Evolutionary conservation across 2,888 invertebrate species (phyloP), one percentile per base, ranked within the genome.

Genomic region (Adineta ricciae): DNA sequence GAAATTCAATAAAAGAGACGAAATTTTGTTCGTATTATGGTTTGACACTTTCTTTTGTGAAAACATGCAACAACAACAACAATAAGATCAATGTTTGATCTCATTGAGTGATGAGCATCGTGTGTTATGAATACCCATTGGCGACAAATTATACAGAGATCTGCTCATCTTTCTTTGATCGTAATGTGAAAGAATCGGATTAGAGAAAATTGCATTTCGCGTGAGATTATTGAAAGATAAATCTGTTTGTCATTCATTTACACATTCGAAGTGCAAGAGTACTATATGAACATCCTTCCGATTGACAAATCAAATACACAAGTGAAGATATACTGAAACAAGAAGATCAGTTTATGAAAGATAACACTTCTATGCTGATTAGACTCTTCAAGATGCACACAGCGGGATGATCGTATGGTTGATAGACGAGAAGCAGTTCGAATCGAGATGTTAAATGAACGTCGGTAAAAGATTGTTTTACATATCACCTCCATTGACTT

Each of bases 331-430:
- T 2, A n/a, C n/a, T 11, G 27, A 27, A 32, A 32, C 19, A 64
- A 64, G 64, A 64, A 36, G 64, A 36, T 36, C 27, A 27, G 27
- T 64, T 64, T 14, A 32, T 64, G 64, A 32, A 64, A 64, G 64
- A 64, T 64, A 64, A 64, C 64, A 64, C 64, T 64, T 32, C 1
- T 16, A 19, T 64, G 64, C 32, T 64, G 64, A 64, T 64, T 64
- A 64, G 64, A 64, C 32, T 64, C 64, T 64, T 64, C 64, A 64
- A 64, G 64, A 64, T 64, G 32, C 19, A 64, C 64, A 64, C 64
- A 64, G 64, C 64, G 32, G 32, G 64, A 64, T 19, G 64, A 64
- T 64, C 32, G 64, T 19, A 64, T 64, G 64, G 64, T 19, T 64
- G 64, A 64, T 64, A 64, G 16, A 46, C 46, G 46, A 46, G 46